Conservation (phyloP, 2,888 invertebrate species). For the Amblyteles armatorius region DNA sequence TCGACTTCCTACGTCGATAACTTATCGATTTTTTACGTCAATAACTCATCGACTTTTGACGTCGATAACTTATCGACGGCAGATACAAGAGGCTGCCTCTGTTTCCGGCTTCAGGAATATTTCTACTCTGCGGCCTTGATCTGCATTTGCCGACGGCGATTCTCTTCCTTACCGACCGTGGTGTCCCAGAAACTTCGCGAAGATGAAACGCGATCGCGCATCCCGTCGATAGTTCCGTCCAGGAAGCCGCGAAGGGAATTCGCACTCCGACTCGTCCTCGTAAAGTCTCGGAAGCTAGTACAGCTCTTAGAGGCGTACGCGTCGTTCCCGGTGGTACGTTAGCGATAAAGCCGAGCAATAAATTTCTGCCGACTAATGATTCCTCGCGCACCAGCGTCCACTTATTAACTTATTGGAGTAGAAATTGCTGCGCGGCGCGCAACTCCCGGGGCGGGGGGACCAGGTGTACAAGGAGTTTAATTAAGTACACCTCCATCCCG, state of each 20-base stretch:
- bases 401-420: slow-evolving; percentile 67
- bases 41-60: background rate
- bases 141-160: background rate
- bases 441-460: slow-evolving; percentile 51
- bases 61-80: slow-evolving; percentile 31
- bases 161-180: slow-evolving; percentile 1
- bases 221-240: background rate
- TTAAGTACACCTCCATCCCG: slow-evolving; percentile 60
- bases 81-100: background rate
- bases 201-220: slow-evolving; percentile 42
- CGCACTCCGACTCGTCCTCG: slow-evolving; percentile 20
- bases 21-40: background rate
- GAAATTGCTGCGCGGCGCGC: slow-evolving; percentile 56
- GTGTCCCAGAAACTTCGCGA: slow-evolving; percentile 11
- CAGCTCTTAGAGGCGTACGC: slow-evolving; percentile 25
- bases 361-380: slow-evolving; percentile 60
- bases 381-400: slow-evolving; percentile 58
- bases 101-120: background rate
- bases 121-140: background rate
- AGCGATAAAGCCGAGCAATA: slow-evolving; percentile 54
- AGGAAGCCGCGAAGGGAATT: slow-evolving; percentile 19
- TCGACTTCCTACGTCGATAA: too few relatives aligned
- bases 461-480: slow-evolving; percentile 68
- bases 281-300: slow-evolving; percentile 36
- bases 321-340: slow-evolving; percentile 39